Base-by-base conservation (phyloP, 2,888 invertebrate genomes). In the Macrosiphum euphorbiae region DNA sequence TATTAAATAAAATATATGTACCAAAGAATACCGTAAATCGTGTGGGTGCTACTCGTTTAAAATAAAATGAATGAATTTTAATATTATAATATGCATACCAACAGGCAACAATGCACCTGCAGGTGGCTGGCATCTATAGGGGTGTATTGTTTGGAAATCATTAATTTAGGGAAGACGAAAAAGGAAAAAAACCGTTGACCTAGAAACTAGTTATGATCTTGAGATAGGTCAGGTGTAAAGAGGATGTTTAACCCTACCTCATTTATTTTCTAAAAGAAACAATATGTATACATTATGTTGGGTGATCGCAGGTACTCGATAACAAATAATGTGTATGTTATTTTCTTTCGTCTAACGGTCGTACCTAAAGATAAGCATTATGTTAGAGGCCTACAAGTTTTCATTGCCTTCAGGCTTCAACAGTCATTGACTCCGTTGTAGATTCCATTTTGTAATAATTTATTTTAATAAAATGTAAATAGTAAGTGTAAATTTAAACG, bases 151-250 rank as follows among this genome's bases (percentile, higher is more conserved):
- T 86, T 28, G 58, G 61, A 61, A 50, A 86, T 61, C 50, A 61
- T 90, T 90, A 61, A 61, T 90, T 67, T 90, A 50, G 92, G 26
- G 78, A 78, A 67, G 78, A 67, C n/a, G 89, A 78, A 88, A 61
- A 94, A 1, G 44, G 3, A 44, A 52, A 44, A 52, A 86, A 87
- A 93, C 47, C 20, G 61, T 94, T 90, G 90, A 94, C 90, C 94
- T 87, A 90, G 94, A 94, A 86, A 90, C 94, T 52, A 86, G 86
- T 94, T n/a, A n/a, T 67, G 67, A 87, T 90, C 67, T 94, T 94
- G 94, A 90, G 94, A 90, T 90, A 94, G 94, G 94, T 94, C 94
- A 90, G 86, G 94, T 87, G 67, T 24, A 35, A 67, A 87, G 85
- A 47, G 44, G 26, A 90, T 35, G 16, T 87, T 90, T 41, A 67